phyloP scores from a whole-genome alignment of 2,113 vertebrate genomes.

The Pangasianodon gigas region DNA sequence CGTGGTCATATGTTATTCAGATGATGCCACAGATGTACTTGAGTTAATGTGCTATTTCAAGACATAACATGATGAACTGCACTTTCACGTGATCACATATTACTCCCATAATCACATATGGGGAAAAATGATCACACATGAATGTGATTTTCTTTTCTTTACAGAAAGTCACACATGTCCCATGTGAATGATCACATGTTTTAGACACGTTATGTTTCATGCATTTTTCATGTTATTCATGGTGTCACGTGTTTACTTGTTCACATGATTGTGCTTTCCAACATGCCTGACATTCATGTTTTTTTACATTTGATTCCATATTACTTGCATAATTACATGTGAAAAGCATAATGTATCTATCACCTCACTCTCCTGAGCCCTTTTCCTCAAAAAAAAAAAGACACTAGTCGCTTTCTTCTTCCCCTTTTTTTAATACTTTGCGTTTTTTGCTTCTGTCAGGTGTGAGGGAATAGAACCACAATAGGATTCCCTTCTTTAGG shows the following conservation, averaged over 20 bases:
- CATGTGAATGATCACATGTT: not conserved
- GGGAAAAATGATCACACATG: not conserved
- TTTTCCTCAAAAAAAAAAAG: not conserved
- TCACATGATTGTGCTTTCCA: not conserved
- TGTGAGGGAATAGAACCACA: not conserved
- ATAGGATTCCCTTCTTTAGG: conserved; percentile 45
- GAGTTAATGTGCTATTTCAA: not conserved
- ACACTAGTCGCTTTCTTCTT: not conserved
- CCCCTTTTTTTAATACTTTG: not conserved
- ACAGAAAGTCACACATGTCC: too few species aligned
- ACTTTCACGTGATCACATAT: not conserved
- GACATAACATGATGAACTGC: not conserved
- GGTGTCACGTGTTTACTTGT: not conserved
- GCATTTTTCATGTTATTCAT: not conserved
- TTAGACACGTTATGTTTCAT: not conserved
- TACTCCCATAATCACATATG: not conserved
- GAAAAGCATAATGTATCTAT: not conserved
- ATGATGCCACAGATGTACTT: not conserved
- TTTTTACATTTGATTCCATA: not conserved
- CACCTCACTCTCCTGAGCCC: not conserved
- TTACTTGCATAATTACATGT: not conserved
- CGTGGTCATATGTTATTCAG: not conserved
- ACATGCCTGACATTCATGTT: not conserved
- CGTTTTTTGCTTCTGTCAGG: conserved; percentile 17
- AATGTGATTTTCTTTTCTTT: not conserved